Base-by-base conservation (phyloP, 2,888 invertebrate genomes). In the Cheilosia vernalis region DNA sequence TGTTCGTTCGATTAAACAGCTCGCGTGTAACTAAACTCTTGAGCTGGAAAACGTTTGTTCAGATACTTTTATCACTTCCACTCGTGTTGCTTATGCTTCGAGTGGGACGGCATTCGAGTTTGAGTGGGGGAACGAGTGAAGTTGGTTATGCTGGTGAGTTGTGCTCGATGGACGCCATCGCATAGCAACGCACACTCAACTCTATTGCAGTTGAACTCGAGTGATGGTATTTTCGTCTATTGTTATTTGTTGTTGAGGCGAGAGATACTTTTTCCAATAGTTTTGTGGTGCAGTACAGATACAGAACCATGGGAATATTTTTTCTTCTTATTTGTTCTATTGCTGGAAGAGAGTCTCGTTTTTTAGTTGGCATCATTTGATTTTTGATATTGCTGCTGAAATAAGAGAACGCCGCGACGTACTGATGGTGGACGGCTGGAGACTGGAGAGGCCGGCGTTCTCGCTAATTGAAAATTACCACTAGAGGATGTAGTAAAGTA, bases 1-100 rank as follows among this genome's bases (percentile, higher is more conserved):
- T 78, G 77, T 83, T 83, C 87, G 76, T 79, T 87, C 87, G 87
- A 74, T 83, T 66, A 79, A 83, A 79, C 83, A 79, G 87, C 51
- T 87, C 87, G 83, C 87, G 87, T 83, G 74, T 76, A 83, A 87
- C 87, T 87, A 83, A 87, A 87, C 83, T 74, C 78, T 74, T 86
- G 69, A 70, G 78, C 77, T 74, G 69, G 58, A 78, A 74, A 60
- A 49, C 78, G 69, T 78, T 78, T 60, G 64, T 60, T 87, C 83
- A 82, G 82, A 82, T 82, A 82, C 82, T 82, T 82, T 83, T 83
- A 83, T 87, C 67, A 76, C 51, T 66, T 81, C n/a, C 55, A 83
- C 83, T 87, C 86, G 74, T 77, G 83, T 78, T 87, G 83, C 69
- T 60, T 78, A 83, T 83, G 83, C 51, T 83, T 77, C 37, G 81